Base-by-base conservation (phyloP, 2,797 vertebrate genomes). In the Dendrocincla fuliginosa region DNA sequence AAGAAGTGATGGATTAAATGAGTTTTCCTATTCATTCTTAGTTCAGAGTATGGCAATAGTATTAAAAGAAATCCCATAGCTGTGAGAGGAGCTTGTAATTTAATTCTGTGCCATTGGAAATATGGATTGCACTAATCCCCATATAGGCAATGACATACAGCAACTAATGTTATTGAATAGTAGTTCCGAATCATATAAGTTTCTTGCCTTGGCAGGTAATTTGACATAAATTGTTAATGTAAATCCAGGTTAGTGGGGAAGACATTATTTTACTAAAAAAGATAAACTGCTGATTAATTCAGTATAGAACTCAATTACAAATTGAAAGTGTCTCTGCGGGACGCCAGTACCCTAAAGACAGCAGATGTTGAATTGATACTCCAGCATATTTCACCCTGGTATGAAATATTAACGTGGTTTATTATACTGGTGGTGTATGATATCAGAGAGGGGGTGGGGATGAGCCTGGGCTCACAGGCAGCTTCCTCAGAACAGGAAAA, bases 221-320 rank as follows among this genome's bases (percentile, higher is more conserved):
- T 98, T 98, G 97, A 96, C 97, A 98, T 98, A 98, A 98, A 98
- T 98, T 98, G 97, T 98, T 98, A 98, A 98, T 98, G 97, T 97
- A 98, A 98, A 97, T 98, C 97, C 98, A 98, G 98, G 98, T 98
- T 98, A 98, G 97, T 97, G 91, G 96, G 98, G 98, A 98, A 98
- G 98, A 97, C 94, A 81, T 98, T 98, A 98, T 99, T 99, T 99
- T 98, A 99, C 98, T 98, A 97, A 98, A 98, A 99, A 98, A 98
- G 98, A 99, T 99, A 99, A 99, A 99, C 98, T 99, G 98, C 98
- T 99, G 98, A 99, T 99, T 99, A 99, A 99, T 99, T 99, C 99
- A 99, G 98, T 98, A 98, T 99, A 98, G 98, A 98, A 98, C 98
- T 98, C 99, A 98, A 99, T 99, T 99, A 99, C 98, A 99, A 98